A percentile compares a stretch with the other conserved stretches of the same genome.
These are phyloP conservation scores for Heloderma charlesbogerti DNA, from an alignment of 2,113 vertebrate genomes.

Conservation along the genomic window DNA sequence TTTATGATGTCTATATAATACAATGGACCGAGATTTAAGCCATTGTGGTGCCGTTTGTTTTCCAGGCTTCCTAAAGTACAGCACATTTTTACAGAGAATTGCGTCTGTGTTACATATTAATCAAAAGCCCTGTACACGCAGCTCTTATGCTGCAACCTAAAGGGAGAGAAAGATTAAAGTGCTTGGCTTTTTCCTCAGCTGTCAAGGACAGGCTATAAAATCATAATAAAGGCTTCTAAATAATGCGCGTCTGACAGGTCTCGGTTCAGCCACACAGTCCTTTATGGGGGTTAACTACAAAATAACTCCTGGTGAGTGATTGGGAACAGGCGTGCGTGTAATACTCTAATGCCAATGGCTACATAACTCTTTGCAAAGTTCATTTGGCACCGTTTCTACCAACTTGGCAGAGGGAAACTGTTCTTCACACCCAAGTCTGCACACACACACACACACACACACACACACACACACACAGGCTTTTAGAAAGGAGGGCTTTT, in stretches of 20 bases:
- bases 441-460: background rate
- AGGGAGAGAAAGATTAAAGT: constrained; percentile 87
- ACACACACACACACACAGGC: too few species aligned
- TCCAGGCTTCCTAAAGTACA: constrained; percentile 84
- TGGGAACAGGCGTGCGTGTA: constrained; percentile 79
- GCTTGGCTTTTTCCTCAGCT: constrained; percentile 86
- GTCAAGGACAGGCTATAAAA: constrained; percentile 88
- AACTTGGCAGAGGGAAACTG: constrained; percentile 68
- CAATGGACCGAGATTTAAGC: constrained; percentile 88
- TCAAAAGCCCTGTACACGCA: constrained; percentile 83
- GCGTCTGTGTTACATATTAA: constrained; percentile 88
- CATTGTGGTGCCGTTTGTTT: constrained; percentile 87
- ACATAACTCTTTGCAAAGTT: constrained; percentile 81
- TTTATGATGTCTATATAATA: constrained; percentile 89
- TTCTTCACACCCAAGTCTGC: background rate
- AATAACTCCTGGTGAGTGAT: constrained; percentile 89
- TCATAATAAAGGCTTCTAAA: constrained; percentile 89
- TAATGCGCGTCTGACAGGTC: constrained; percentile 86
- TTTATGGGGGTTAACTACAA: constrained; percentile 91
- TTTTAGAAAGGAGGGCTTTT: background rate
- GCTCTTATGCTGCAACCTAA: constrained; percentile 86
- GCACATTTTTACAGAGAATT: constrained; percentile 86
- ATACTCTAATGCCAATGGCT: constrained; percentile 76
- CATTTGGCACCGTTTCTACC: constrained; percentile 77
- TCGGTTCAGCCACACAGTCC: constrained; percentile 79